phyloP scores from a whole-genome alignment of 2,113 vertebrate genomes.

The Leuciscus idus region DNA sequence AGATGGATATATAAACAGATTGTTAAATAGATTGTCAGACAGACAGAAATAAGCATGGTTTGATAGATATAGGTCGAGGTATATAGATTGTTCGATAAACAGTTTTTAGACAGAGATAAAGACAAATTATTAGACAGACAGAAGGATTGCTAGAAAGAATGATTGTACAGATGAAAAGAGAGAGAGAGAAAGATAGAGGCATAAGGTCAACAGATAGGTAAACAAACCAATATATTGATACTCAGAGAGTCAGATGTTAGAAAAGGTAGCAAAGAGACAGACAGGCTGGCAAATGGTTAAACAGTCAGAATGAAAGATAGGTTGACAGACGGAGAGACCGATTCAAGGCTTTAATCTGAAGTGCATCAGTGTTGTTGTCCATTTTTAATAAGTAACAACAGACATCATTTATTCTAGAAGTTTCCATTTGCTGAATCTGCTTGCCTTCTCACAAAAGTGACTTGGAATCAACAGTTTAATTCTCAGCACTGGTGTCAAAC shows the following conservation, averaged over 20 bases:
- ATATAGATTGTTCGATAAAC: background rate
- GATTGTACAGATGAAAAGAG: no score
- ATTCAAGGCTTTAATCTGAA: conserved; percentile 23
- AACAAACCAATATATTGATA: background rate
- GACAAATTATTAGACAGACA: background rate
- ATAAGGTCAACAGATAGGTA: background rate
- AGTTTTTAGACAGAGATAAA: background rate
- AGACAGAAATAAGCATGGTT: background rate
- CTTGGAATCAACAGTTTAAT: conserved; percentile 6
- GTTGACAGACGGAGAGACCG: background rate
- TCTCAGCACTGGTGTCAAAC: background rate
- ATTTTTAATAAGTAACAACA: background rate
- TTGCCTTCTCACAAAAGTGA: background rate
- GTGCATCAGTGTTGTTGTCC: background rate
- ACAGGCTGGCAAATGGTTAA: background rate
- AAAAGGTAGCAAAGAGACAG: background rate
- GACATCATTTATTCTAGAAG: background rate
- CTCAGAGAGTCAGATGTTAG: background rate
- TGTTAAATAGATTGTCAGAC: background rate
- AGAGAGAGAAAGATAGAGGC: no score
- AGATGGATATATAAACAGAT: background rate
- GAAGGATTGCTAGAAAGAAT: no score
- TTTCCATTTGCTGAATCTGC: background rate
- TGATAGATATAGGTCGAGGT: background rate
- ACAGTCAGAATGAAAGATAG: background rate